phyloP scores from a whole-genome alignment of 2,888 invertebrate genomes.

The Ditula angustiorana region DNA sequence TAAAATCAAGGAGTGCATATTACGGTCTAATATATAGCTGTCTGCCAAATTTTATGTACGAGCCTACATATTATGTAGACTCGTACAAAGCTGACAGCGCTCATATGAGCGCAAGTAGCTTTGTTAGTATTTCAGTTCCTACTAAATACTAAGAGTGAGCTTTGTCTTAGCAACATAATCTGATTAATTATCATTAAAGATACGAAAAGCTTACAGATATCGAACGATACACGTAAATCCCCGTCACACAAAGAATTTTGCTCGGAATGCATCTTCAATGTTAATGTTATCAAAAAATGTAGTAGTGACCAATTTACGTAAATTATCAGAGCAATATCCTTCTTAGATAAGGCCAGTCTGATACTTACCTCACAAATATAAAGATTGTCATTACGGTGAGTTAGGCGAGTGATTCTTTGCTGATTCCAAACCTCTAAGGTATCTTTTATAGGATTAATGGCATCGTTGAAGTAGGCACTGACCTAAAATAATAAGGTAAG shows the following conservation, averaged over 20 bases:
- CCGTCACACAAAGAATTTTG: not conserved
- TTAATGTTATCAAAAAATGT: conserved; percentile 2
- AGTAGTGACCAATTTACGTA: conserved; percentile 2
- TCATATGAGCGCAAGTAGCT: no score
- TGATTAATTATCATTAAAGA: not conserved
- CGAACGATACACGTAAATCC: not conserved
- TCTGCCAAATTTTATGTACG: no score
- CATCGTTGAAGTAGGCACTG: conserved; percentile 55
- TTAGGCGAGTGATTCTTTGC: conserved; percentile 63
- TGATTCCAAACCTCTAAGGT: conserved; percentile 63
- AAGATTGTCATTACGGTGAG: conserved; percentile 55
- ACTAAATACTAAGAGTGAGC: no score
- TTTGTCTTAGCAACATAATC: no score
- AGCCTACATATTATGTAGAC: no score
- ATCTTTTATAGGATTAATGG: conserved; percentile 56
- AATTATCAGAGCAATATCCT: conserved; percentile 19
- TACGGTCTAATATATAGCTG: no score
- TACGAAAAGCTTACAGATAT: not conserved
- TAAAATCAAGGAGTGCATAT: no score
- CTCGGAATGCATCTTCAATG: not conserved
- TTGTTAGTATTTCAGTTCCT: no score
- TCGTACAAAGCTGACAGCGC: no score
- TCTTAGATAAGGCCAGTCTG: not conserved
- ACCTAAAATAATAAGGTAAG: conserved; percentile 52
- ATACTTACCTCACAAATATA: conserved; percentile 73